Evolutionary conservation across 2,888 invertebrate genomes (phyloP).

Genomic region (Rhamphomyia laevipes): DNA sequence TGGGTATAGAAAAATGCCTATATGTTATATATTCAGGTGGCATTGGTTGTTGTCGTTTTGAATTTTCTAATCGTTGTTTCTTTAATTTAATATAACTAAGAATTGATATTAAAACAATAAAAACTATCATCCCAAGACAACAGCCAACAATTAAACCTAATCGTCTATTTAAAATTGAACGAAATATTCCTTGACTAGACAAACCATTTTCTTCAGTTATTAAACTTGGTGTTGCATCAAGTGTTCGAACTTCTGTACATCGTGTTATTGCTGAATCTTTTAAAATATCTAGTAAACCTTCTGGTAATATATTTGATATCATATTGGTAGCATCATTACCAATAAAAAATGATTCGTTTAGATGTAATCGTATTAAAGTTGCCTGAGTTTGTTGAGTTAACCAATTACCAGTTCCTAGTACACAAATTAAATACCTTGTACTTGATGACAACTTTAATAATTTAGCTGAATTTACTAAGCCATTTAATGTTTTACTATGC

Average conservation of each 20-base stretch:
- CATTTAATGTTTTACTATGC: conserved; percentile 62
- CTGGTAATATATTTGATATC: conserved; percentile 48
- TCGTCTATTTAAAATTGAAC: conserved; percentile 66
- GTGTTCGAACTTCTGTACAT: conserved; percentile 64
- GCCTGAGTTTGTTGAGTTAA: conserved; percentile 36
- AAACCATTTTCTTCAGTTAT: conserved; percentile 43
- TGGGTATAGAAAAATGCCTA: conserved; percentile 57
- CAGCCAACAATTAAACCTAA: conserved; percentile 77
- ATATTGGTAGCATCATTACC: conserved; percentile 12
- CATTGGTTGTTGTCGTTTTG: conserved; percentile 56
- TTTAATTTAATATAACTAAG: conserved; percentile 76
- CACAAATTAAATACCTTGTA: conserved; percentile 75
- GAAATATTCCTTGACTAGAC: conserved; percentile 56
- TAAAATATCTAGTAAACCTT: conserved; percentile 44
- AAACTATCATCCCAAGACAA: conserved; percentile 75
- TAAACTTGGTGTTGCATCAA: conserved; percentile 56
- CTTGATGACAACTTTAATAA: conserved; percentile 65
- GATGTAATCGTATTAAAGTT: conserved; percentile 31
- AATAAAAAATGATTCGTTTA: conserved; percentile 25
- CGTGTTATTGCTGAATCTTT: conserved; percentile 62
- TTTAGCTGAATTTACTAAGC: conserved; percentile 59
- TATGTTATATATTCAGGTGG: conserved; percentile 75
- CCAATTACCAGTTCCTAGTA: conserved; percentile 75
- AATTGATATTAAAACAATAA: conserved; percentile 71
- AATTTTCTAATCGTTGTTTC: conserved; percentile 59